Evolutionary conservation across 2,113 vertebrate species (phyloP).

Genomic region (Polypterus bichir): DNA sequence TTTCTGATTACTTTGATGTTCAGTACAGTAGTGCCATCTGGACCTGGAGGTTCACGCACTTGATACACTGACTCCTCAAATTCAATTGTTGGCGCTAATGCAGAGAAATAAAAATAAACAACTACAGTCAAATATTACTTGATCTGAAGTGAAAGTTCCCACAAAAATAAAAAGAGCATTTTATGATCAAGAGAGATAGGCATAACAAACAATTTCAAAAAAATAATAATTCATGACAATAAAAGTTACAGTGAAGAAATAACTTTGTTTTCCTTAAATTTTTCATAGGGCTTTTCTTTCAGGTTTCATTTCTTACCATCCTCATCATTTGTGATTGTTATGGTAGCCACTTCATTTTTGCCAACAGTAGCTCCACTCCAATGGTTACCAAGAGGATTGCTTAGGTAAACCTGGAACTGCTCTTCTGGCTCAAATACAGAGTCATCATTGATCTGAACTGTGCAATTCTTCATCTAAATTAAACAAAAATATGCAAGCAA

Average conservation of each 20-base stretch:
- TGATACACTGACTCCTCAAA: constrained; percentile 81
- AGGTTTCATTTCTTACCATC: constrained; percentile 58
- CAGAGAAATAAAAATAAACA: not conserved
- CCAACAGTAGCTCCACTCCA: constrained; percentile 89
- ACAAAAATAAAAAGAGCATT: no score
- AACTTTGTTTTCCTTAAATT: no score
- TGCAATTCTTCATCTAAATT: constrained; percentile 83
- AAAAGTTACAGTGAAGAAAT: no score
- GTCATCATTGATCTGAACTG: constrained; percentile 70
- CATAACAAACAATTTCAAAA: no score
- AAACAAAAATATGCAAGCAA: no score
- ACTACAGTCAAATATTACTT: no score
- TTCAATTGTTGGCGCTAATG: constrained; percentile 69
- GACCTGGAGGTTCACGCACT: constrained; percentile 75
- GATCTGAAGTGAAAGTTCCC: no score
- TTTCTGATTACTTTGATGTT: constrained; percentile 71
- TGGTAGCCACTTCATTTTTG: constrained; percentile 50
- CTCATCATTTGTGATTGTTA: constrained; percentile 86
- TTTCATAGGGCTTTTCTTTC: not conserved
- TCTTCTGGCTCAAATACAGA: constrained; percentile 91
- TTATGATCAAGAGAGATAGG: no score
- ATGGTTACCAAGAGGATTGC: constrained; percentile 76
- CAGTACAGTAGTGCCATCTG: constrained; percentile 65
- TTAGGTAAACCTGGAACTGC: constrained; percentile 74
- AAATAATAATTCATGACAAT: no score